These are phyloP conservation scores for Sebastiscus tertius DNA, from an alignment of 2,797 vertebrate genomes.

Conservation along the genomic window DNA sequence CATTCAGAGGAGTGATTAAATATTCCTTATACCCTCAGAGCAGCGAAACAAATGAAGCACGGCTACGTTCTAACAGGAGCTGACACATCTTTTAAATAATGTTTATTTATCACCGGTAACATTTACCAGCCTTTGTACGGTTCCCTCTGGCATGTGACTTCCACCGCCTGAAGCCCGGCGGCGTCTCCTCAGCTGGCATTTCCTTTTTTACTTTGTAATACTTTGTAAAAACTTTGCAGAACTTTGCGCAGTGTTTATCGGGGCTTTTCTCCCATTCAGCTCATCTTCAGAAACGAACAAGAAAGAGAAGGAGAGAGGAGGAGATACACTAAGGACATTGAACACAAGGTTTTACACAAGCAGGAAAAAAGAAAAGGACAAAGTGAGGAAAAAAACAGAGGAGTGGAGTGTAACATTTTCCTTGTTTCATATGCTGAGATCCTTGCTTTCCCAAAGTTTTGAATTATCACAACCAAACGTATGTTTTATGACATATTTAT, in stretches of 20 bases:
- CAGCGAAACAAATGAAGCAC: constrained; percentile 84
- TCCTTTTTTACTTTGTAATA: constrained; percentile 42
- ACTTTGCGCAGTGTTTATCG: constrained; percentile 36
- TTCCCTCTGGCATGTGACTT: constrained; percentile 73
- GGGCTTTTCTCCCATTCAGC: neutral
- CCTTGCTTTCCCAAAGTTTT: neutral
- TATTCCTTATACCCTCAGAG: constrained; percentile 86
- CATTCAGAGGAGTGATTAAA: constrained; percentile 86
- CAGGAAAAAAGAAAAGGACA: neutral
- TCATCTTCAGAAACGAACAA: constrained; percentile 18
- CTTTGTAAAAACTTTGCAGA: constrained; percentile 68
- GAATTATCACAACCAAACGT: neutral
- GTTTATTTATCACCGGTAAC: constrained; percentile 87
- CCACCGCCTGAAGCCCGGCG: constrained; percentile 36
- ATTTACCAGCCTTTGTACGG: constrained; percentile 74
- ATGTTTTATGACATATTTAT: neutral
- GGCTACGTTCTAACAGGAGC: constrained; percentile 80
- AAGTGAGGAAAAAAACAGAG: neutral
- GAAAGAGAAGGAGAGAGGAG: neutral
- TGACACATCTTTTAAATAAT: constrained; percentile 89
- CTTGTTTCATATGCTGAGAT: neutral
- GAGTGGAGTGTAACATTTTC: neutral
- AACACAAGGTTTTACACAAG: neutral
- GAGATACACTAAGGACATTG: neutral
- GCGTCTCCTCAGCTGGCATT: constrained; percentile 52